A percentile compares a stretch with the other conserved stretches of the same genome.
phyloP scores from a whole-genome alignment of 2,797 vertebrate genomes.

The Morelia viridis region DNA sequence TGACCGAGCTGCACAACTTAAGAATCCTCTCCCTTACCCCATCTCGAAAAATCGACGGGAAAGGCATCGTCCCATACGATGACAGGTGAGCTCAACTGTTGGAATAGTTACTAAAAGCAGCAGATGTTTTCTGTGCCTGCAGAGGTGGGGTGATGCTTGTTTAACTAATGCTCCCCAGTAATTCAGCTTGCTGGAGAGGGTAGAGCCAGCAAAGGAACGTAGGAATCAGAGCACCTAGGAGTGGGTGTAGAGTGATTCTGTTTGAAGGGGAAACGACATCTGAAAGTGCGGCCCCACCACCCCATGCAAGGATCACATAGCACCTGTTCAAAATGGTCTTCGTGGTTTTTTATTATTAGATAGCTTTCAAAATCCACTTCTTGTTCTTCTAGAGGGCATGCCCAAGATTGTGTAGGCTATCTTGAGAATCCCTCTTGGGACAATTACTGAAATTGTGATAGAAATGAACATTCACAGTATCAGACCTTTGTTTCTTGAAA shows the following conservation, averaged over 20 bases:
- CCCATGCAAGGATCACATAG: background rate
- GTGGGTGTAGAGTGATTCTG: background rate
- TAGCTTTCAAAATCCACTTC: background rate
- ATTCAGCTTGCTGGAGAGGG: too few relatives aligned
- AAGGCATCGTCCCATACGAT: constrained; percentile 86
- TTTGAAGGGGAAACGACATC: background rate
- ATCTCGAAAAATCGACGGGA: constrained; percentile 84
- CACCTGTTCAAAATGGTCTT: background rate
- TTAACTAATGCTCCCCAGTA: background rate
- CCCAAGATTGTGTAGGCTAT: background rate
- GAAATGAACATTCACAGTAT: background rate
- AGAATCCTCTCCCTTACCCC: constrained; percentile 86
- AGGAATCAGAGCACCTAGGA: background rate
- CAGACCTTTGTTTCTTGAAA: too few relatives aligned
- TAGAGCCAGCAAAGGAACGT: background rate
- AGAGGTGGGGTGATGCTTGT: background rate
- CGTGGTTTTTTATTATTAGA: background rate
- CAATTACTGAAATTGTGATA: background rate
- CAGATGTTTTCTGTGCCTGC: too few relatives aligned
- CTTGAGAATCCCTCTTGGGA: background rate
- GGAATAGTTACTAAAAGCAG: background rate
- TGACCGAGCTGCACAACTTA: constrained; percentile 79
- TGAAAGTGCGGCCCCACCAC: too few relatives aligned
- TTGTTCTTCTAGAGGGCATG: background rate
- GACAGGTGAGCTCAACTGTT: constrained; percentile 79